Evolutionary conservation across 1,140 invertebrate species (phyloP), one percentile per base, ranked within the genome.

Genomic region (Patella vulgata): DNA sequence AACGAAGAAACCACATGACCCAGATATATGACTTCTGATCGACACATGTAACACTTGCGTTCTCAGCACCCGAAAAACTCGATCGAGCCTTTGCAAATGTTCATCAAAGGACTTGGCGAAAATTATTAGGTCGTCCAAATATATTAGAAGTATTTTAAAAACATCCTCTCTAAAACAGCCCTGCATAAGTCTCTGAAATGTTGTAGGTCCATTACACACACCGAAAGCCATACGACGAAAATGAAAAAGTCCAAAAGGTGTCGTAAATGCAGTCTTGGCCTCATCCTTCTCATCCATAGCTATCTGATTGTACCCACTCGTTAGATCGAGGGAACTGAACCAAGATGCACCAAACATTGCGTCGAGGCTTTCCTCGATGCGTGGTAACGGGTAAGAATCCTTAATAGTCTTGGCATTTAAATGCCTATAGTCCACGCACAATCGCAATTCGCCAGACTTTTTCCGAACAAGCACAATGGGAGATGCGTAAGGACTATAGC

Each of bases 321-420:
- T 40, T n/a, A 76, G 30, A 76, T 88, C 87, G 0, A 89, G 68
- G 0, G 79, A 75, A 0, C 75, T 74, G 57, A 87, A 88, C 28
- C 81, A 74, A 11, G 56, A 77, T 9, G 73, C 70, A 2, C 81
- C 83, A 0, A 61, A 27, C 0, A 88, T 60, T 3, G 51, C 59
- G 30, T 80, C 61, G 3, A 89, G 59, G 12, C 68, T 70, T 27
- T 86, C 84, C n/a, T 86, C 81, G 21, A 88, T 85, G 3, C 74
- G 50, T 0, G 86, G 87, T 2, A 89, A 58, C 68, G 88, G 88
- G 71, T 84, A 89, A 40, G 65, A 73, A 70, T 89, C 87, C 48
- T 73, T 64, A 0, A 75, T 72, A 0, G 82, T 87, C 0, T 61
- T 71, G 52, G 11, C 8, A 70, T 88, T 88, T 17, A 88, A 50